phyloP scores from a whole-genome alignment of 2,797 vertebrate species.

The Pyrocephalus nanus region DNA sequence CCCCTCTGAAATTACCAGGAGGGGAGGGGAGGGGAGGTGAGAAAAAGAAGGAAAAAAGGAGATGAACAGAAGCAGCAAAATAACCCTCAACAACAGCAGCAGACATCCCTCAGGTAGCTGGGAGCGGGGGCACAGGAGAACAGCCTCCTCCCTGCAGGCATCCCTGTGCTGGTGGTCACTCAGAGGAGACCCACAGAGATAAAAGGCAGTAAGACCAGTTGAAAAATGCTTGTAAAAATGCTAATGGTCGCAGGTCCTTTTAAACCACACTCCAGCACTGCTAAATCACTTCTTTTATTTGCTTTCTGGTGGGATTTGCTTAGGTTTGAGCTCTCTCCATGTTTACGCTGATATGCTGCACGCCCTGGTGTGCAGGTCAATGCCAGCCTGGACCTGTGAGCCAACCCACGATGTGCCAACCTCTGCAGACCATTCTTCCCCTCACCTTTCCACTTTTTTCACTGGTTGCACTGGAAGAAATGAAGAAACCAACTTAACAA shows the following conservation, averaged over 20 bases:
- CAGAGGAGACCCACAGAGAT: conserved; percentile 23
- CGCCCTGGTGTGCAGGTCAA: background rate
- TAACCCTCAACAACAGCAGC: background rate
- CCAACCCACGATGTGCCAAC: background rate
- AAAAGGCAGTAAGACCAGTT: conserved; percentile 13
- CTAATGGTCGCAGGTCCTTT: conserved; percentile 9
- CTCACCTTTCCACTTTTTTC: background rate
- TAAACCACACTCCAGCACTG: conserved; percentile 27
- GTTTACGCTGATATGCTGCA: conserved; percentile 3
- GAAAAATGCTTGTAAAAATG: conserved; percentile 48
- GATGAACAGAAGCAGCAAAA: background rate
- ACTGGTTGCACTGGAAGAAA: background rate
- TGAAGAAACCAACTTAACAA: background rate
- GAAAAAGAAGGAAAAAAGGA: background rate
- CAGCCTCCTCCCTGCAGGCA: background rate
- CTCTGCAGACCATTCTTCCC: background rate
- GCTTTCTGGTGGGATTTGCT: conserved; percentile 46
- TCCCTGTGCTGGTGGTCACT: background rate
- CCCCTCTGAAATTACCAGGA: background rate
- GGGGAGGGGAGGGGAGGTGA: background rate
- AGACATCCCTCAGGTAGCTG: background rate
- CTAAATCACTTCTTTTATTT: conserved; percentile 44
- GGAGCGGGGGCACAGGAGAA: background rate
- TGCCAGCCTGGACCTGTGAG: accelerated
- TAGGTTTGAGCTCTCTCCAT: conserved; percentile 46